A percentile compares a stretch with the other conserved stretches of the same genome.
Conservation (phyloP, 2,113 vertebrate genomes). For the Gavia stellata region DNA sequence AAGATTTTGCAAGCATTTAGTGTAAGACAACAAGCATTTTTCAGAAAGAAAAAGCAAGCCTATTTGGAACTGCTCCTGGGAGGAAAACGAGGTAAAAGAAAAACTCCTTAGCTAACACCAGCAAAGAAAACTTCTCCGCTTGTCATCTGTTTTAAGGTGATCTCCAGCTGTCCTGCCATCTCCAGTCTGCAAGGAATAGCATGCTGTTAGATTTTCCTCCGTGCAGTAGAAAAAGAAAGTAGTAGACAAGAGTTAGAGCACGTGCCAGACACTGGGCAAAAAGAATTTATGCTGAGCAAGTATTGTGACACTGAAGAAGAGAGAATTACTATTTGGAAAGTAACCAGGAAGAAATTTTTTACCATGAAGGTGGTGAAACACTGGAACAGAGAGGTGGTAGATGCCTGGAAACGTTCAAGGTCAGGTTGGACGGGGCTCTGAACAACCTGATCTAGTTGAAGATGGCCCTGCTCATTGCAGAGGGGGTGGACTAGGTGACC, state of each 20-base stretch:
- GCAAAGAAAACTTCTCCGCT: not conserved
- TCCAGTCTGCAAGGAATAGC: not conserved
- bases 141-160: not conserved
- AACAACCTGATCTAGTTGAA: too few species aligned
- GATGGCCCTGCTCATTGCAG: not conserved
- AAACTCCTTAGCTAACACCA: not conserved
- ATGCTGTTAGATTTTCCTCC: not conserved
- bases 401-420: not conserved
- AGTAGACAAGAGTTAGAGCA: not conserved
- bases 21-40: not conserved
- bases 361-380: not conserved
- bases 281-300: not conserved
- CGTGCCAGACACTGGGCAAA: not conserved
- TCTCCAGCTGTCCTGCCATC: not conserved
- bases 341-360: not conserved
- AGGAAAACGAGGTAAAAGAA: not conserved
- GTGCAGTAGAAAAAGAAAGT: not conserved
- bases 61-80: not conserved
- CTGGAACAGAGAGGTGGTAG: not conserved
- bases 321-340: not conserved
- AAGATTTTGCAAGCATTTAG: not conserved
- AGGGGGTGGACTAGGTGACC: not conserved
- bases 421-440: not conserved
- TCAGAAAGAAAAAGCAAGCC: not conserved
- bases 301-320: not conserved